Evolutionary conservation across 2,888 invertebrate genomes (phyloP).

Genomic region (Rapana venosa): DNA sequence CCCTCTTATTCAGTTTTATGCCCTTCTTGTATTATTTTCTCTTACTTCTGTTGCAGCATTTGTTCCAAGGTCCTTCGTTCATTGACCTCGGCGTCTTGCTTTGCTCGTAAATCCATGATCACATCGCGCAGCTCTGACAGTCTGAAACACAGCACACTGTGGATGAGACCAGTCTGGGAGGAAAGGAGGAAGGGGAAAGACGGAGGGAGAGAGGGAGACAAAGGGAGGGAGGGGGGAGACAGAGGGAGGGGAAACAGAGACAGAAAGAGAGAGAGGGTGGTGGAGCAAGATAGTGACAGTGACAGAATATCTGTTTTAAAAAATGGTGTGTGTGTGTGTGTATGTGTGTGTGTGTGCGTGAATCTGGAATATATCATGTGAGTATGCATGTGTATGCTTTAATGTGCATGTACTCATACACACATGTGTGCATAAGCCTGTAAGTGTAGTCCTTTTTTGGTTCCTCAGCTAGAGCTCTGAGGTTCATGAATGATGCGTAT

Average conservation of each 20-base stretch:
- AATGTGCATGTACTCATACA: neutral
- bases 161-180: neutral
- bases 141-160: conserved; percentile 54
- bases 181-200: neutral
- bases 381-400: neutral
- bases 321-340: neutral
- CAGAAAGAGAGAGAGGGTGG: neutral
- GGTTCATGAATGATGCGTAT: too few relatives aligned
- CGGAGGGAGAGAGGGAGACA: neutral
- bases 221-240: neutral
- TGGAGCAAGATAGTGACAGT: neutral
- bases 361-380: too few relatives aligned
- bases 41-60: conserved; percentile 69
- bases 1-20: too few relatives aligned
- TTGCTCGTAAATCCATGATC: conserved; percentile 72
- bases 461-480: too few relatives aligned
- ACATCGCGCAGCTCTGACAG: conserved; percentile 75
- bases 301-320: neutral
- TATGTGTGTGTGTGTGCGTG: neutral
- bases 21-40: neutral
- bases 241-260: neutral
- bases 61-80: conserved; percentile 74
- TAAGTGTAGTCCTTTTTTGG: too few relatives aligned
- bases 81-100: conserved; percentile 73
- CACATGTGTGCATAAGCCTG: neutral